Base-by-base conservation (phyloP, 2,888 invertebrate species). In the Bombylius major region DNA sequence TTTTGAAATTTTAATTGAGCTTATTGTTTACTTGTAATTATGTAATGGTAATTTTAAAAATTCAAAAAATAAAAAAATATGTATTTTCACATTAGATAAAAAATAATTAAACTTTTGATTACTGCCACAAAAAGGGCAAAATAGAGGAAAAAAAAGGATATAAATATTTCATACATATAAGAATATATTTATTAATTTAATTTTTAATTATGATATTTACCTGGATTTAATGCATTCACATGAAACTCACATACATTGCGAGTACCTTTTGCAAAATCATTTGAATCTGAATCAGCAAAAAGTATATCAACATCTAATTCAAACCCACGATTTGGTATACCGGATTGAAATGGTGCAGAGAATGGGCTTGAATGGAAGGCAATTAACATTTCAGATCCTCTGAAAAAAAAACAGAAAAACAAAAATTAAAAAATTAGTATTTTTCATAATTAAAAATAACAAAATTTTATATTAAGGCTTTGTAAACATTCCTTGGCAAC, bases 221-320 rank as follows among this genome's bases (percentile, higher is more conserved):
- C 75, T 62, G 74, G 74, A 70, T 75, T 75, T 56, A 86, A 85
- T 34, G 87, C 86, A 68, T 87, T 87, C 58, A 87, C 82, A 70
- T 86, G 82, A 68, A 87, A 87, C 70, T 87, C 86, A 67, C 87
- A 87, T 47, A 70, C 62, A 68, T 64, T 66, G 45, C 71, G 71
- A 4, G 76, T 67, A 45, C 77, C 77, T 56, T 80, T 80, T 5
- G 87, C 87, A 68, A 88, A 91, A 69, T 92, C 91, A 52, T 87
- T 79, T 0, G 89, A 89, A 67, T 90, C 90, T 0, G 89, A 90
- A 69, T 92, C 90, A 1, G 89, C 87, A 69, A 91, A 91, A 46
- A 91, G 82, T 46, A 93, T 87, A 65, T 89, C 89, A n/a, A 91
- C 87, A 65, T 87, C 85, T 49, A 93, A 79, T 67, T 92, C 92